A percentile compares a stretch with the other conserved stretches of the same genome.
Conservation (phyloP, 2,888 invertebrate genomes). For the Pristionchus arcanus region DNA sequence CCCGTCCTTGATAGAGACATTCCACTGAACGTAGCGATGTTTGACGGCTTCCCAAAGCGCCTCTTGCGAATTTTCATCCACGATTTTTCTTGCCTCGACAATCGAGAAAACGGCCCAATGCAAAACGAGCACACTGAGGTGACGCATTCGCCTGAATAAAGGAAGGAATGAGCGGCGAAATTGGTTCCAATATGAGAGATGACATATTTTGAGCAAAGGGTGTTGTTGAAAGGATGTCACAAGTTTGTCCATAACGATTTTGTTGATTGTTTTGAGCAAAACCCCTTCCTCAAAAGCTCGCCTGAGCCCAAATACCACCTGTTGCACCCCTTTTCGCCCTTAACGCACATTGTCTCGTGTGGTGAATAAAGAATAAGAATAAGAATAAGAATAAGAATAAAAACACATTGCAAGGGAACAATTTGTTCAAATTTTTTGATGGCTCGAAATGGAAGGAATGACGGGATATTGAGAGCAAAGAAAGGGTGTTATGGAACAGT, state of each 20-base stretch:
- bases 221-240: neutral
- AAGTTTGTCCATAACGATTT: neutral
- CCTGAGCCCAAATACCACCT: too few species aligned
- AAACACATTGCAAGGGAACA: too few species aligned
- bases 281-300: too few species aligned
- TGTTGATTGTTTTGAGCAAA: neutral
- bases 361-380: too few species aligned
- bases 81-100: neutral
- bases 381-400: too few species aligned
- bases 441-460: too few species aligned
- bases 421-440: too few species aligned
- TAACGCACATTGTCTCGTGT: too few species aligned
- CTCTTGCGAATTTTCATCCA: constrained; percentile 52
- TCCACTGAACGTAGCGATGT: constrained; percentile 45
- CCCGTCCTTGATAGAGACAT: neutral
- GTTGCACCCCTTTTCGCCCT: too few species aligned
- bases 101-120: neutral
- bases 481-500: too few species aligned
- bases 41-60: constrained; percentile 22
- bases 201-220: neutral
- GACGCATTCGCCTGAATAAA: constrained; percentile 14
- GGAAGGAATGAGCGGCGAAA: neutral
- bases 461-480: too few species aligned
- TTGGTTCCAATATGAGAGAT: neutral
- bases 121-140: neutral